Base-by-base conservation (phyloP, 2,113 vertebrate genomes). In the Pseudorectes ferrugineus region DNA sequence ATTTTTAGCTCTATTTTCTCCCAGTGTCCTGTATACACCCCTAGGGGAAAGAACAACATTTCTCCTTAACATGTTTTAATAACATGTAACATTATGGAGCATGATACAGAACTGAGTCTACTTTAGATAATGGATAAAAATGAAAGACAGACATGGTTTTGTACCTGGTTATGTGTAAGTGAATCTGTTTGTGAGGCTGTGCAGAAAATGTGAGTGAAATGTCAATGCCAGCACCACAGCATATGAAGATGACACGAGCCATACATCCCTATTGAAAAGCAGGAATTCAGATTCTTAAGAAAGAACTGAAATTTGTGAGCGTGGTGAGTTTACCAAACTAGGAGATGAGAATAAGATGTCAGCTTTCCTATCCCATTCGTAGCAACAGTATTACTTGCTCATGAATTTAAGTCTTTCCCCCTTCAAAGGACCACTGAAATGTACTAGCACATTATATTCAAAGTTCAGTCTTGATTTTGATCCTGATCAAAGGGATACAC, bases 391-490 rank as follows among this genome's bases (percentile, higher is more conserved):
- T 59, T 90, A 77, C 21, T 35, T 59, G 75, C 52, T 90, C 85
- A 29, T 52, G 57, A 91, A 59, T 88, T 78, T 40, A 65, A 67
- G 54, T 15, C 87, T 87, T 92, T 83, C 13, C 21, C 46, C 83
- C 58, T 95, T 94, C 85, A 96, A 96, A 96, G 42, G 46, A 22
- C 70, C 54, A 36, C 59, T 71, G 80, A 85, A 79, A 88, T 88
- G 58, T 76, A 75, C 40, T 54, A 43, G 48, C 55, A 74, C 66
- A 77, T 93, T 86, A 85, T 89, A 96, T 80, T 92, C 89, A 59
- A 94, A 81, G 87, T 94, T 95, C 62, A 75, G 65, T 33, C 82
- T 92, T 76, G 91, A 96, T 95, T 97, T 92, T 95, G 95, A 94
- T 95, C 81, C 86, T 96, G 74, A 96, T 94, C 67, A 94, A 94